These are phyloP conservation scores for Bombus sibiricus DNA, from an alignment of 1,140 invertebrate species.

Conservation along the genomic window DNA sequence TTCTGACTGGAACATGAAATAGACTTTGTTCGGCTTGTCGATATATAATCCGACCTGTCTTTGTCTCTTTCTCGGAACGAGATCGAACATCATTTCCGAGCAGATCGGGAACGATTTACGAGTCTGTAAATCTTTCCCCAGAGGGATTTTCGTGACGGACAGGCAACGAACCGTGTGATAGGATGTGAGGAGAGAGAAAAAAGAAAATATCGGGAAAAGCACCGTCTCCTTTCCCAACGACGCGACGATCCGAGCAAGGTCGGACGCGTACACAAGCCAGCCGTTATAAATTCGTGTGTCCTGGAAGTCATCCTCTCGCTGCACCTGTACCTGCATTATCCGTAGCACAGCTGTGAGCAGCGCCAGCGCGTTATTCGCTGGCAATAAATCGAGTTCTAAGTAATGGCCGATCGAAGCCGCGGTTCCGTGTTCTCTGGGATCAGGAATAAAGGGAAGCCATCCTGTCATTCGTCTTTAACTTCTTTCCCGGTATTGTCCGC, in stretches of 20 bases:
- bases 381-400: constrained; percentile 70
- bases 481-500: neutral
- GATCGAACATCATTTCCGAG: constrained; percentile 63
- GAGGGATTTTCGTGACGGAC: constrained; percentile 54
- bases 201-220: constrained; percentile 32
- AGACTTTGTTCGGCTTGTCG: neutral
- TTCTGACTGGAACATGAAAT: neutral
- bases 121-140: constrained; percentile 59
- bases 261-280: constrained; percentile 28
- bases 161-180: constrained; percentile 50
- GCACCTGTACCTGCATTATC: constrained; percentile 66
- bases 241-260: constrained; percentile 37
- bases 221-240: constrained; percentile 34
- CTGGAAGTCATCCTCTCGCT: constrained; percentile 27
- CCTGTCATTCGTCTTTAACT: neutral
- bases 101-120: constrained; percentile 65
- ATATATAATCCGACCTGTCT: constrained; percentile 12
- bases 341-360: constrained; percentile 53
- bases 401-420: constrained; percentile 60
- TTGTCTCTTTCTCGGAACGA: constrained; percentile 38
- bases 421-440: constrained; percentile 32
- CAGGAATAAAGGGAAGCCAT: constrained; percentile 41
- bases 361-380: constrained; percentile 47
- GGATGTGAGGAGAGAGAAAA: constrained; percentile 23
- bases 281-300: constrained; percentile 65